These are phyloP conservation scores for Hydraecia micacea DNA, from an alignment of 2,888 invertebrate species.

Conservation along the genomic window DNA sequence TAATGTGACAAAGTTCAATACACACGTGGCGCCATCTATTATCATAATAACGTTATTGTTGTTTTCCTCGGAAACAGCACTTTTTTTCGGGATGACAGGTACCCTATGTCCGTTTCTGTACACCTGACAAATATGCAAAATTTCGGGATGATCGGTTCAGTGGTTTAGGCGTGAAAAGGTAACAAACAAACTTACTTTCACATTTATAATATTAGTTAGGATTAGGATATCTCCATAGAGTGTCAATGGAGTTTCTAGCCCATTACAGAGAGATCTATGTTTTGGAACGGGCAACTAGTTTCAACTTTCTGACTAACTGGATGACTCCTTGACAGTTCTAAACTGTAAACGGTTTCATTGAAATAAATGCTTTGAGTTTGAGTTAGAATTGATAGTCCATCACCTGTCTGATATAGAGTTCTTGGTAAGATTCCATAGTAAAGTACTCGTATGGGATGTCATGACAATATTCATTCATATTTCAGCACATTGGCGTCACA, in stretches of 20 bases:
- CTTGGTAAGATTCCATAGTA: not conserved
- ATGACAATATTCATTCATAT: conserved; percentile 39
- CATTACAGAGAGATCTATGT: not conserved
- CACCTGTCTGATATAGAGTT: not conserved
- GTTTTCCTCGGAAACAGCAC: too few species aligned
- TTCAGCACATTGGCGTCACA: conserved; percentile 26
- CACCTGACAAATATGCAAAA: too few species aligned
- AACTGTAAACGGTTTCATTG: not conserved
- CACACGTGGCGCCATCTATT: too few species aligned
- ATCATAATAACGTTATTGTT: too few species aligned
- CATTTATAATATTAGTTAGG: too few species aligned
- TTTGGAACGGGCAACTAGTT: not conserved
- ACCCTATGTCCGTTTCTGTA: too few species aligned
- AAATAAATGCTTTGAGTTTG: not conserved
- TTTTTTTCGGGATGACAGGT: too few species aligned
- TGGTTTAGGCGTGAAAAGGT: too few species aligned
- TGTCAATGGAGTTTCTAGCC: not conserved
- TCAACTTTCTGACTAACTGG: not conserved
- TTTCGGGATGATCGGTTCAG: too few species aligned
- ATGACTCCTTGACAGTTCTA: not conserved
- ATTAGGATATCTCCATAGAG: too few species aligned
- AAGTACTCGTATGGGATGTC: not conserved
- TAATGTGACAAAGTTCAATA: too few species aligned
- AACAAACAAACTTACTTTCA: too few species aligned
- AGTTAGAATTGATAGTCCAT: not conserved